Evolutionary conservation across 1,140 invertebrate genomes (phyloP).

Genomic region (Apocrypta bakeri): DNA sequence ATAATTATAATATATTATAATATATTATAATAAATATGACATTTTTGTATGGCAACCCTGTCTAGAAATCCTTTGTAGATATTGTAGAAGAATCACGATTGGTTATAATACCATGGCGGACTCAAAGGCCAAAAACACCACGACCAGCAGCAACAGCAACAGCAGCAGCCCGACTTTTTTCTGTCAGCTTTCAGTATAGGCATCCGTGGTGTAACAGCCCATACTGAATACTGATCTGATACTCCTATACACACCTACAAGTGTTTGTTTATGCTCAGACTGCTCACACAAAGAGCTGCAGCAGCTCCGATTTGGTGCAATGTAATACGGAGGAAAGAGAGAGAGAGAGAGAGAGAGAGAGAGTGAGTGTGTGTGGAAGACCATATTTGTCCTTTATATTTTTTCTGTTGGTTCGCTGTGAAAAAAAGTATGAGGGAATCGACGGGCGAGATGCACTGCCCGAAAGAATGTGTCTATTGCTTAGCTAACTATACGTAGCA

Average conservation of each 20-base stretch:
- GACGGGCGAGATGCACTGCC: slow-evolving; percentile 22
- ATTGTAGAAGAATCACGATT: not conserved
- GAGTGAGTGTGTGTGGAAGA: not conserved
- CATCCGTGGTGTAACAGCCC: not conserved
- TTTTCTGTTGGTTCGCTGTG: not conserved
- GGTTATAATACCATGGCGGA: slow-evolving; percentile 25
- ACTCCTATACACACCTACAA: no score
- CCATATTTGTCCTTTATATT: not conserved
- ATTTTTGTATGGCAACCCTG: slow-evolving; percentile 38
- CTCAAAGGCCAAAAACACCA: slow-evolving; percentile 31
- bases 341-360: no score
- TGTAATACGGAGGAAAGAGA: not conserved
- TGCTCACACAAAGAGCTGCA: slow-evolving; percentile 14
- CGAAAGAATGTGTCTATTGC: slow-evolving; percentile 28
- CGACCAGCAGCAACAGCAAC: no score
- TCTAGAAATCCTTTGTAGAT: not conserved
- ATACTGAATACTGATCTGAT: no score
- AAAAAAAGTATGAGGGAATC: slow-evolving; percentile 10
- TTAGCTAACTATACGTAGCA: slow-evolving; percentile 31
- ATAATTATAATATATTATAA: no score
- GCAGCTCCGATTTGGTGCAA: not conserved
- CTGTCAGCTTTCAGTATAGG: slow-evolving; percentile 31
- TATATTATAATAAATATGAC: no score
- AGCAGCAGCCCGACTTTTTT: slow-evolving; percentile 15
- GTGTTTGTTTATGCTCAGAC: slow-evolving; percentile 46